A percentile compares a stretch with the other conserved stretches of the same genome.
Evolutionary conservation across 2,797 vertebrate genomes (phyloP).

Genomic region (Anabacerthia variegaticeps): DNA sequence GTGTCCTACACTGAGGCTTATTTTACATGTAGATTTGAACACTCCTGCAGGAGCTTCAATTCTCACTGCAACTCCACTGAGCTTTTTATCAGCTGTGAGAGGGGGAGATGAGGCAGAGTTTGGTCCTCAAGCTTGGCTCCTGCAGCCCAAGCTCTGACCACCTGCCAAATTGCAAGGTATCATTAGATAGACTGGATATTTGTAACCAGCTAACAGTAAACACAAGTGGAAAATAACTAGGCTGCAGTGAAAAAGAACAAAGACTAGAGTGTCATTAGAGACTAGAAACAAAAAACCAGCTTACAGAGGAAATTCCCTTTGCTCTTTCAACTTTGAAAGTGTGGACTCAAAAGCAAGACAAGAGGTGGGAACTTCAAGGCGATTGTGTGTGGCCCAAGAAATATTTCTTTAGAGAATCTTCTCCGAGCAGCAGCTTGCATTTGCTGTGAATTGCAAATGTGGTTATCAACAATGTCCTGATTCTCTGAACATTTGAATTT

Average conservation of each 20-base stretch:
- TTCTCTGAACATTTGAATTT: not conserved
- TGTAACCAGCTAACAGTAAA: not conserved
- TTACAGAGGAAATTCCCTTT: not conserved
- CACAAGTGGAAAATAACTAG: not conserved
- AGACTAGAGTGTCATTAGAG: not conserved
- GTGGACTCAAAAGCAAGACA: not conserved
- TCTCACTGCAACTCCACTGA: not conserved
- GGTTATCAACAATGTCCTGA: not conserved
- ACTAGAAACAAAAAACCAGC: not conserved
- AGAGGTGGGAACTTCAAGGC: not conserved
- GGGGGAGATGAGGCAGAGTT: not conserved
- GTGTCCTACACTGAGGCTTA: not conserved
- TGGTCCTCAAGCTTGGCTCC: not conserved
- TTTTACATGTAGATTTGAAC: not conserved
- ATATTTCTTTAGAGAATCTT: not conserved
- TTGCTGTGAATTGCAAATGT: not conserved
- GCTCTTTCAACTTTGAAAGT: not conserved
- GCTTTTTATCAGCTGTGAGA: not conserved
- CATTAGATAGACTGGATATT: not conserved
- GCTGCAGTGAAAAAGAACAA: not conserved
- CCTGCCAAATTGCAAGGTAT: not conserved
- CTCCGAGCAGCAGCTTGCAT: not conserved
- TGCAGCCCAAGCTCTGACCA: not conserved
- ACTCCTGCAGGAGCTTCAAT: not conserved
- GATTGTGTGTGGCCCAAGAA: fast-evolving